Evolutionary conservation across 2,113 vertebrate genomes (phyloP).

Genomic region (Charadrius vociferus): DNA sequence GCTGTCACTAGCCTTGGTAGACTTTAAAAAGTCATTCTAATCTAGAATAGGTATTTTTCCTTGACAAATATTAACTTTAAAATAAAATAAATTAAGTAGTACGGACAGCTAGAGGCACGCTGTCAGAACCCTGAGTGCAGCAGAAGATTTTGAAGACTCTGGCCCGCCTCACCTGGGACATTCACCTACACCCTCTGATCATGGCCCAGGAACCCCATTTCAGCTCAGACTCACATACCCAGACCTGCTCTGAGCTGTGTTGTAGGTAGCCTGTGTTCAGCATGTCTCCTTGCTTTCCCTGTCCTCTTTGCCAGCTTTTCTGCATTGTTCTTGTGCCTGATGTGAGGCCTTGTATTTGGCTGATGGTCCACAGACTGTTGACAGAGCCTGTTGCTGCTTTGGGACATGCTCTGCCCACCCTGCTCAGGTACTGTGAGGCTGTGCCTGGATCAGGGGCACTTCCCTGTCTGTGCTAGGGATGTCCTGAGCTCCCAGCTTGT

Average conservation of each 20-base stretch:
- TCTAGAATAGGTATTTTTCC: not conserved
- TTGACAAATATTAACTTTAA: not conserved
- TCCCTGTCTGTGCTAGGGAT: not conserved
- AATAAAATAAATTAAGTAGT: not conserved
- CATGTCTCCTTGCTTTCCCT: not conserved
- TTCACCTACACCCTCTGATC: not conserved
- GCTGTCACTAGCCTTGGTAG: not conserved
- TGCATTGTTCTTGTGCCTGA: not conserved
- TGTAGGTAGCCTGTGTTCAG: not conserved
- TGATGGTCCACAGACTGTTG: not conserved
- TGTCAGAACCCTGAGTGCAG: not conserved
- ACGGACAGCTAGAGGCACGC: not conserved
- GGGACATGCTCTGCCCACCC: not conserved
- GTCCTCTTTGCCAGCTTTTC: not conserved
- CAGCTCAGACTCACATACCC: not conserved
- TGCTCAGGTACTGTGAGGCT: not conserved
- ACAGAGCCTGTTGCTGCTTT: not conserved
- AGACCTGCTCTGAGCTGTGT: not conserved
- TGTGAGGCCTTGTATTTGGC: not conserved
- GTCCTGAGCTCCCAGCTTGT: not conserved
- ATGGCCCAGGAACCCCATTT: not conserved
- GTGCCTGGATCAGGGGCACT: not conserved
- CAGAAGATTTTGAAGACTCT: not conserved
- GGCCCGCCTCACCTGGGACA: not conserved
- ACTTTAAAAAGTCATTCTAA: not conserved